A percentile compares a stretch with the other conserved stretches of the same genome.
phyloP scores from a whole-genome alignment of 35 echinoderm and acorn worm genomes.

The Hemicentrotus pulcherrimus region DNA sequence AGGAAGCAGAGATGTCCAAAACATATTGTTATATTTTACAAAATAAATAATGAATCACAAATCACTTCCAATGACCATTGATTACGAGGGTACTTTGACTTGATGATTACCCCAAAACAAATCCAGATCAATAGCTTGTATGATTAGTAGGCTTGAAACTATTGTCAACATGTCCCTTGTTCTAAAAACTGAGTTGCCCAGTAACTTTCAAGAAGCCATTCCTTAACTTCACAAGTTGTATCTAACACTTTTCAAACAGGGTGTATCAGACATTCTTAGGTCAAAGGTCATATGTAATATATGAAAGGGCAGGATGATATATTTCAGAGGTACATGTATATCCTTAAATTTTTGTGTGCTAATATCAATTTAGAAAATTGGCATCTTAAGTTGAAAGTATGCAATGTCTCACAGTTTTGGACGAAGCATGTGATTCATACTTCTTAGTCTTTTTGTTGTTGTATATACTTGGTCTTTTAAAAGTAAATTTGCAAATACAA shows the following conservation, averaged over 20 bases:
- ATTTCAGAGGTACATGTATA: not conserved
- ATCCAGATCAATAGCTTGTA: not conserved
- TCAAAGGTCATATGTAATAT: not conserved
- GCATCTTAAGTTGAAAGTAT: too few species aligned
- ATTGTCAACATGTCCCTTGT: not conserved
- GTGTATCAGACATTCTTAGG: not conserved
- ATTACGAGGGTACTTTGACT: too few species aligned
- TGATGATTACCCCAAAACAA: too few species aligned
- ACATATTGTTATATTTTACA: too few species aligned
- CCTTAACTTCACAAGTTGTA: not conserved
- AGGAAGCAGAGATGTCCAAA: not conserved
- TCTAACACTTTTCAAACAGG: not conserved
- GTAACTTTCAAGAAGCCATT: not conserved
- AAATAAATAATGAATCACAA: too few species aligned
- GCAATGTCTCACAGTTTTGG: too few species aligned
- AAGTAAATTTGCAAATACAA: not conserved
- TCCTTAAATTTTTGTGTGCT: not conserved
- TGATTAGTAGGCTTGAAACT: not conserved
- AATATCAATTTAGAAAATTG: not conserved
- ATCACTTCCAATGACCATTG: too few species aligned
- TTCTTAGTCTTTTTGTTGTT: too few species aligned
- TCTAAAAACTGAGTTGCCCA: not conserved
- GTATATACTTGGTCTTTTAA: not conserved
- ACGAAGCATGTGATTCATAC: too few species aligned
- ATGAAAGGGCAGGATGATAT: not conserved